Evolutionary conservation across 2,797 vertebrate genomes (phyloP).

Genomic region (Adelosebastes latens): DNA sequence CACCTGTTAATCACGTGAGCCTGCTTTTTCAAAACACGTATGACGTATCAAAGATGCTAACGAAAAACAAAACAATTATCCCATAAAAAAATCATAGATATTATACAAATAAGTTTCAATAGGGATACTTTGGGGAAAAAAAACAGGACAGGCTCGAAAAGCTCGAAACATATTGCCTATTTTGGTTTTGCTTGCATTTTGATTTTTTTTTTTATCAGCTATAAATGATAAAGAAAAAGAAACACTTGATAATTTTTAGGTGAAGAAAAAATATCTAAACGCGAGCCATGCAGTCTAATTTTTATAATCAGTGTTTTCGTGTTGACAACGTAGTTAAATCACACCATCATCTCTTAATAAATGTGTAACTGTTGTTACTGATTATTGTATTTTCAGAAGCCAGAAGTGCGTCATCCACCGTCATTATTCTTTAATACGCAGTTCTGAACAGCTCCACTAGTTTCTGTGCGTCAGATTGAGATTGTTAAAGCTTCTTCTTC

Average conservation of each 20-base stretch:
- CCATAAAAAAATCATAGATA: not conserved
- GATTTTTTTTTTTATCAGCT: not conserved
- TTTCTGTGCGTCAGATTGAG: not conserved
- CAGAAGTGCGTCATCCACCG: not conserved
- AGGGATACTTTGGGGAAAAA: too few relatives aligned
- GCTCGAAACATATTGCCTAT: not conserved
- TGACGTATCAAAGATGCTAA: not conserved
- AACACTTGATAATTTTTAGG: not conserved
- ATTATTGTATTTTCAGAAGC: conserved; percentile 6
- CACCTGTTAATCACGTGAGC: not conserved
- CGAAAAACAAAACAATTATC: not conserved
- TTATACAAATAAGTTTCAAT: not conserved
- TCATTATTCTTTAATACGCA: not conserved
- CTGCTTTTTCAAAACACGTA: not conserved
- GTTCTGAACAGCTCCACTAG: not conserved
- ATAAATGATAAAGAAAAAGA: not conserved
- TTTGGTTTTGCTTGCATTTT: not conserved
- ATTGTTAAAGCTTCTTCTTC: too few relatives aligned
- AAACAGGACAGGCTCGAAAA: not conserved
- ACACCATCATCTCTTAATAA: not conserved
- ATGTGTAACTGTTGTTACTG: not conserved
- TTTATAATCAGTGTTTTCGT: not conserved
- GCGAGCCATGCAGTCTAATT: not conserved
- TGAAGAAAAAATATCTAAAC: not conserved
- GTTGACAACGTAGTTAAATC: not conserved